phyloP scores from a whole-genome alignment of 2,113 vertebrate genomes.

The Cricetomys ansorgei region DNA sequence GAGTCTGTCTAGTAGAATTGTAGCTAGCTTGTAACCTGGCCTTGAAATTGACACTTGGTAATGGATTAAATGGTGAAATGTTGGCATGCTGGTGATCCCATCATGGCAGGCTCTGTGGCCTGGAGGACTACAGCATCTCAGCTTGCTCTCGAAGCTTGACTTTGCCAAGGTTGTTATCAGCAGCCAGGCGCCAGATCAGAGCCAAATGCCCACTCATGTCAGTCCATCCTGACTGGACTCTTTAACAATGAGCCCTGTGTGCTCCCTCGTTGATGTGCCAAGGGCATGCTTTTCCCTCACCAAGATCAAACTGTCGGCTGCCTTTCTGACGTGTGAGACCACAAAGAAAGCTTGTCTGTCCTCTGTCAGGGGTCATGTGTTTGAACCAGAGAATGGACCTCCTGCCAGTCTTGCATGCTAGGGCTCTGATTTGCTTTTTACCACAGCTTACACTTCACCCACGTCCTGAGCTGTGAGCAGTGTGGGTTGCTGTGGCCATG shows the following conservation, averaged over 20 bases:
- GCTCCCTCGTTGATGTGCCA: neutral
- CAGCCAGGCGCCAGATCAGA: constrained; percentile 38
- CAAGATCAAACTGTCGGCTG: neutral
- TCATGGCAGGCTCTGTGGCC: neutral
- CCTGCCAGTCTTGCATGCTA: too few species aligned
- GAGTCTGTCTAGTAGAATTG: neutral
- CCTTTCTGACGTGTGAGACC: constrained; percentile 30
- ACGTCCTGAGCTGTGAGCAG: neutral
- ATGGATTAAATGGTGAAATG: neutral
- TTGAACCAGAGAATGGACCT: neutral
- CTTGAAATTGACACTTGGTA: constrained; percentile 2
- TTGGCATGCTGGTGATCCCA: neutral
- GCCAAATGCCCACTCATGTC: neutral
- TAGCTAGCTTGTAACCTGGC: neutral
- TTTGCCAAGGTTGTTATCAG: constrained; percentile 62
- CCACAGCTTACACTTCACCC: accelerated
- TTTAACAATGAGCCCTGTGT: constrained; percentile 53
- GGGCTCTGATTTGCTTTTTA: neutral
- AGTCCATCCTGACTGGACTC: neutral
- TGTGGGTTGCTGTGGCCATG: neutral
- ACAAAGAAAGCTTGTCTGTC: neutral
- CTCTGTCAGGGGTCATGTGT: neutral
- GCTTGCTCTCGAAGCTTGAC: constrained; percentile 12
- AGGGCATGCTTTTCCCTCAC: neutral
- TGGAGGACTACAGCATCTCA: neutral